A percentile compares a stretch with the other conserved stretches of the same genome.
phyloP scores from a whole-genome alignment of 1,140 invertebrate genomes.

The Zeugodacus cucurbitae region DNA sequence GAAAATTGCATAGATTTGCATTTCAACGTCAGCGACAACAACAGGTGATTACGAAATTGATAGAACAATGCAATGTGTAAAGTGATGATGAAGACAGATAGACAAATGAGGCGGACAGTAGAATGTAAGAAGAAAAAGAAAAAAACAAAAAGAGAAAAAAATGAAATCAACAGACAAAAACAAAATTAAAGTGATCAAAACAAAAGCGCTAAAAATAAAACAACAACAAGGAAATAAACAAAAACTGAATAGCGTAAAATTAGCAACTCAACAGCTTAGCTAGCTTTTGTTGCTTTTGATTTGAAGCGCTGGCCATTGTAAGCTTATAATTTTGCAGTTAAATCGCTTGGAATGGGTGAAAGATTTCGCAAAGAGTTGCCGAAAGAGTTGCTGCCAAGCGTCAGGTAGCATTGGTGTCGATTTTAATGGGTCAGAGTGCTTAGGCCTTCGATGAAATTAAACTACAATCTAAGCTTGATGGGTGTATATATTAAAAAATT shows the following conservation, averaged over 20 bases:
- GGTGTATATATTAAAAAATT: no score
- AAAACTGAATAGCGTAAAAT: background rate
- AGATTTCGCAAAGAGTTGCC: background rate
- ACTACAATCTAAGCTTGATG: background rate
- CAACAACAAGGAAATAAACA: background rate
- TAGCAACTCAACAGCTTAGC: background rate
- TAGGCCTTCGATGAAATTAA: background rate
- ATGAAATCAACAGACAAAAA: background rate
- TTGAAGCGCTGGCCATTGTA: background rate
- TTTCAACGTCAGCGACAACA: slow-evolving; percentile 3
- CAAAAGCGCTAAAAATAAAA: background rate
- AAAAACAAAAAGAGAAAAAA: background rate
- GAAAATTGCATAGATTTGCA: slow-evolving; percentile 26
- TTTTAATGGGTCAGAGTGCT: slow-evolving; percentile 26
- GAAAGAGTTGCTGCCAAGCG: background rate
- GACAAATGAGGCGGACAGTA: background rate
- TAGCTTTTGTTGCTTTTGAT: background rate
- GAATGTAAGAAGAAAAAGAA: background rate
- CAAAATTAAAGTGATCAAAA: background rate
- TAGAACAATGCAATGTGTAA: slow-evolving; percentile 37
- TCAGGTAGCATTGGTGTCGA: slow-evolving; percentile 20
- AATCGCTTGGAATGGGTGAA: background rate
- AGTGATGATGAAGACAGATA: background rate
- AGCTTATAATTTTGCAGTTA: background rate
- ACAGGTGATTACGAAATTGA: slow-evolving; percentile 7